Percentiles rank a stretch among this genome's conserved stretches.
phyloP scores from a whole-genome alignment of 1,140 invertebrate genomes.

The Elysia chlorotica region DNA sequence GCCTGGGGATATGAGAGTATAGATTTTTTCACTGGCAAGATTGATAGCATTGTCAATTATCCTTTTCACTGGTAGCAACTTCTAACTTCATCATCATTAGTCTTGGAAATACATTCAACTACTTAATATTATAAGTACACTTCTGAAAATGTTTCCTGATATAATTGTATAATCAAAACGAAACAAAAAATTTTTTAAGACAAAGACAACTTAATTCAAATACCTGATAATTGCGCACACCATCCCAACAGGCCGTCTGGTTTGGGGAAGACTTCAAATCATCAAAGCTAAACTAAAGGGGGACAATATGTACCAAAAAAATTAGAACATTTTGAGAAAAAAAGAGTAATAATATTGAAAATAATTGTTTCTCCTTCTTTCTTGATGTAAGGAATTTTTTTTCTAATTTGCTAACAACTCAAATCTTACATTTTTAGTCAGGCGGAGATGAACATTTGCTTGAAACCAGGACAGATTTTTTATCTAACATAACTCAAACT shows the following conservation, averaged over 20 bases:
- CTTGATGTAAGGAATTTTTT: background rate
- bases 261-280: slow-evolving; percentile 53
- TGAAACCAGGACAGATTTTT: background rate
- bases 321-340: background rate
- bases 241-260: slow-evolving; percentile 59
- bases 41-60: background rate
- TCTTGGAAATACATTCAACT: too few relatives aligned
- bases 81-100: too few relatives aligned
- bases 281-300: slow-evolving; percentile 58
- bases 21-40: background rate
- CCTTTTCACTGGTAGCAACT: too few relatives aligned
- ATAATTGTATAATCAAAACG: too few relatives aligned
- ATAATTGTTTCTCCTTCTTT: background rate
- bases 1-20: slow-evolving; percentile 36
- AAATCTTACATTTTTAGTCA: background rate
- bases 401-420: background rate
- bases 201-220: too few relatives aligned
- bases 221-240: slow-evolving; percentile 59
- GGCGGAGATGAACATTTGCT: background rate
- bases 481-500: too few relatives aligned
- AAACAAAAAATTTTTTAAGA: too few relatives aligned
- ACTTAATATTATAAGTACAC: too few relatives aligned
- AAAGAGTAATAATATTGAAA: background rate
- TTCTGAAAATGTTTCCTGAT: too few relatives aligned
- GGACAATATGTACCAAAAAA: background rate